Evolutionary conservation across 2,113 vertebrate genomes (phyloP), one percentile per base, ranked within the genome.

Genomic region (Vulpes lagopus): DNA sequence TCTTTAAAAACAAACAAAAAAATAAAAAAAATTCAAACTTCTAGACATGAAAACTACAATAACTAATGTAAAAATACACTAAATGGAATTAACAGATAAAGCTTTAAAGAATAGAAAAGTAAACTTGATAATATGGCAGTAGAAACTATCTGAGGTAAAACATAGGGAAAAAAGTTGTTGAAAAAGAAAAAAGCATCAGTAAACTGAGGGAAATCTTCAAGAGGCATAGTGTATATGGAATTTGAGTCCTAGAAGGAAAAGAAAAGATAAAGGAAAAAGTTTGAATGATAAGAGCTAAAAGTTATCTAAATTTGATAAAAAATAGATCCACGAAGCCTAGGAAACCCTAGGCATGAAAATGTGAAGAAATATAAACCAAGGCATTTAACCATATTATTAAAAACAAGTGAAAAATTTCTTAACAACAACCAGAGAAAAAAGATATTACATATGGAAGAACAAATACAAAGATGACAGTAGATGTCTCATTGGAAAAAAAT

Each of bases 401-500:
- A 91, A 67, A 76, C 25, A 35, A 51, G 5, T 78, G 76, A n/a
- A 95, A 83, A 88, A 91, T 81, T 53, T 30, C 32, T 93, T 87
- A 64, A 85, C 85, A n/a, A 2, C 83, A 69, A 35, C 8, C 12
- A 35, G 32, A 60, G 22, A n/a, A 59, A 79, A 60, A 49, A 17
- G 80, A 27, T 7, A 30, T 32, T 73, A 64, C 22, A 86, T 86
- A 55, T 60, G 73, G 19, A 91, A 35, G 59, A 91, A 94, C 32
- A 76, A 85, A 87, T 74, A 27, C 11, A 32, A 91, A 15, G 76
- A 87, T 53, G 80, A 53, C 25, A 89, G 11, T 78, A 86, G n/a
- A 23, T 89, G 81, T 55, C 20, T 89, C 27, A 89, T 55, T 76
- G 35, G 49, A 65, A 92, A 82, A 19, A 19, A 78, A 38, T 59